These are phyloP conservation scores for Philereme vetulata DNA, from an alignment of 2,888 invertebrate species.

Conservation along the genomic window DNA sequence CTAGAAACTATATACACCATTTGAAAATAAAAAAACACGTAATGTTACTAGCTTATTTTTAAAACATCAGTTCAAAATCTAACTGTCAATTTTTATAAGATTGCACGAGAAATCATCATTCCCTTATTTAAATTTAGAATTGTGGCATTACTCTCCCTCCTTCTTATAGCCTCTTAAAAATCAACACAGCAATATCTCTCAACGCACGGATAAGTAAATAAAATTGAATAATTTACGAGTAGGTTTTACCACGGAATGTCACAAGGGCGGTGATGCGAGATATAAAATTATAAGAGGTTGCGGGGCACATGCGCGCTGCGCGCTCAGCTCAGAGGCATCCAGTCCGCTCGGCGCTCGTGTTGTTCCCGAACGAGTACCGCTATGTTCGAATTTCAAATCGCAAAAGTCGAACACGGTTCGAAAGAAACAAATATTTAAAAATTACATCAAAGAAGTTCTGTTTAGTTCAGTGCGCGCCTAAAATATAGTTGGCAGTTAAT, in stretches of 20 bases:
- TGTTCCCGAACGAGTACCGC: conserved; percentile 62
- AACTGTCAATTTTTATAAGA: conserved; percentile 7
- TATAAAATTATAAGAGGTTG: conserved; percentile 79
- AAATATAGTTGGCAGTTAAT: conserved; percentile 27
- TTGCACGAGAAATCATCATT: conserved; percentile 7
- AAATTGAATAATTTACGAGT: conserved; percentile 79
- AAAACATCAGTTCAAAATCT: background rate
- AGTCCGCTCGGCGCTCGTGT: conserved; percentile 70
- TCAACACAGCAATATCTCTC: conserved; percentile 54
- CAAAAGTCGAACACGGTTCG: conserved; percentile 59
- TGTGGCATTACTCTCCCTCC: conserved; percentile 3
- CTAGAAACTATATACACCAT: conserved; percentile 7
- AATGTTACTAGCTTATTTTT: too few species aligned
- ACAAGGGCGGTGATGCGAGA: conserved; percentile 77
- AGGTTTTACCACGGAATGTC: conserved; percentile 77
- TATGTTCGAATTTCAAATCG: conserved; percentile 53
- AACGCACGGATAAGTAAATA: conserved; percentile 69
- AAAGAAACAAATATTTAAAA: conserved; percentile 48
- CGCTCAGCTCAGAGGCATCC: conserved; percentile 52
- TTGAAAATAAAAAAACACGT: background rate
- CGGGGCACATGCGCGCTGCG: conserved; percentile 68
- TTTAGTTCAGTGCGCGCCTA: conserved; percentile 31
- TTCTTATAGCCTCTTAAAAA: conserved; percentile 46
- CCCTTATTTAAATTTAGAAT: conserved; percentile 17
- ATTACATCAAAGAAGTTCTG: conserved; percentile 21